Conservation (phyloP, 2,888 invertebrate genomes). For the Spodoptera littoralis region DNA sequence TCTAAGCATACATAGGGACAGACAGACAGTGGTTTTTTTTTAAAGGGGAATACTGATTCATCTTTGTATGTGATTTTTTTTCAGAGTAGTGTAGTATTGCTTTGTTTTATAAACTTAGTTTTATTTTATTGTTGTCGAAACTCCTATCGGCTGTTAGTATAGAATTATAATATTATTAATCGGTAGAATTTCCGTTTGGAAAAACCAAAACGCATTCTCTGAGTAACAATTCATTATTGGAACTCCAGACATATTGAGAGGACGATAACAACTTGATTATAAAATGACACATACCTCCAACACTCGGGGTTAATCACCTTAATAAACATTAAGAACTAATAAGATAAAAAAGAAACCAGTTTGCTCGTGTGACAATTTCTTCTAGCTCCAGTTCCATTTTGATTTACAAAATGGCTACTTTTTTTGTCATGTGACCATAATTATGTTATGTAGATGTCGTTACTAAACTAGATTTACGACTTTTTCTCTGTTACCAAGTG, state of each 20-base stretch:
- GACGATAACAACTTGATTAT: conserved; percentile 2
- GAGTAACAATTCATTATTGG: conserved; percentile 5
- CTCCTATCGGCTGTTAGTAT: too few relatives aligned
- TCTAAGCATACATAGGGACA: too few relatives aligned
- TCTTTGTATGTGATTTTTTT: too few relatives aligned
- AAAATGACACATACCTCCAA: conserved; percentile 10
- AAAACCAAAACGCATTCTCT: conserved; percentile 12
- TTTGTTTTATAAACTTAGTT: too few relatives aligned
- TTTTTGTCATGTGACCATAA: conserved; percentile 19
- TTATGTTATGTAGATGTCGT: too few relatives aligned
- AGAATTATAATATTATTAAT: too few relatives aligned
- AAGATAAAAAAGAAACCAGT: conserved; percentile 8
- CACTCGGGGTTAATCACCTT: conserved; percentile 20
- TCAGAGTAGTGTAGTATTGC: too few relatives aligned
- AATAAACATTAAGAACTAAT: background rate
- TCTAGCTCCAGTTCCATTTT: conserved; percentile 10
- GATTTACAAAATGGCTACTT: conserved; percentile 8
- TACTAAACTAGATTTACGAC: conserved; percentile 23
- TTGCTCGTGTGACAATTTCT: conserved; percentile 1
- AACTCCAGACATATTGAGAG: conserved; percentile 10
- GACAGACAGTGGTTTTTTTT: too few relatives aligned
- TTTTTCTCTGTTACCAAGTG: conserved; percentile 8
- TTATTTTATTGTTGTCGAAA: too few relatives aligned
- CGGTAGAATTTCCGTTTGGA: too few relatives aligned
- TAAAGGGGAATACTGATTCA: too few relatives aligned